Evolutionary conservation across 1,140 invertebrate species (phyloP).

Genomic region (Zaprionus capensis): DNA sequence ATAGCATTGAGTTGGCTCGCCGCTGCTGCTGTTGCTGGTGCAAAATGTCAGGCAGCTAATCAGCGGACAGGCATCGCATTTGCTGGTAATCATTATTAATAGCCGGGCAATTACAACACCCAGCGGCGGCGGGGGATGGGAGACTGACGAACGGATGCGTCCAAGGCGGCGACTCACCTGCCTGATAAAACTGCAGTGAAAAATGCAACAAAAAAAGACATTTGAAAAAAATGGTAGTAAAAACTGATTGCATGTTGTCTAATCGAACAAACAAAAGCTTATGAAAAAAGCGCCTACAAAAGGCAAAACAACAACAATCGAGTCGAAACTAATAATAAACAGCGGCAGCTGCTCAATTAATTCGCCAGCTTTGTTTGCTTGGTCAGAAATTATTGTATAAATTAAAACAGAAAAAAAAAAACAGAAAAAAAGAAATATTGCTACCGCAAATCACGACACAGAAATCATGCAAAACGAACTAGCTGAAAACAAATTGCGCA

Average conservation of each 20-base stretch:
- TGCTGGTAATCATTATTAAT: conserved; percentile 77
- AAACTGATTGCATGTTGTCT: conserved; percentile 54
- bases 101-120: conserved; percentile 73
- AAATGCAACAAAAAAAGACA: conserved; percentile 34
- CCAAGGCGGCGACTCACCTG: conserved; percentile 53
- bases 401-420: conserved; percentile 43
- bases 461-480: conserved; percentile 72
- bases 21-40: conserved; percentile 35
- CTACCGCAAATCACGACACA: conserved; percentile 76
- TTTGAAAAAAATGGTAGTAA: conserved; percentile 33
- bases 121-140: conserved; percentile 8
- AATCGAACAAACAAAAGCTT: conserved; percentile 67
- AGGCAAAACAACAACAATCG: conserved; percentile 19
- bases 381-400: conserved; percentile 72
- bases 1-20: conserved; percentile 63
- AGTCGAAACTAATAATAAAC: conserved; percentile 56
- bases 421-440: conserved; percentile 64
- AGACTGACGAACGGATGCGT: conserved; percentile 41
- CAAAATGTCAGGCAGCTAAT: conserved; percentile 74
- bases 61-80: conserved; percentile 57
- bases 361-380: conserved; percentile 65
- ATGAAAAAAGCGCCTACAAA: conserved; percentile 62
- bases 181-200: conserved; percentile 37
- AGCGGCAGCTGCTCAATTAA: conserved; percentile 74
- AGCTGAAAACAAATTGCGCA: conserved; percentile 75